Base-by-base conservation (phyloP, 2,888 invertebrate species). In the Aromia moschata region DNA sequence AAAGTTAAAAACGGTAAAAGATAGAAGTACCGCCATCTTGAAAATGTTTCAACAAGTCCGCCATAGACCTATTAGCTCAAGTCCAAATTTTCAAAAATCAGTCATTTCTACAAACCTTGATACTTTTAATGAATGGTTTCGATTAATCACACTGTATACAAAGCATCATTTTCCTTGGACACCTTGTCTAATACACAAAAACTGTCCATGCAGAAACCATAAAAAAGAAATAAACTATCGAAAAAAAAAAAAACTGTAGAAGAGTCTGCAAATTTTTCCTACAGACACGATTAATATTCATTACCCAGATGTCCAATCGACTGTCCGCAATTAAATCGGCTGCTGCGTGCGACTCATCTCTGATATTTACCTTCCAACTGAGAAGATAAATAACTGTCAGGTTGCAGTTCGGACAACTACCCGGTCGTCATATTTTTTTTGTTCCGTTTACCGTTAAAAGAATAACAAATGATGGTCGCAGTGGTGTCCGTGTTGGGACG, bases 381-480 rank as follows among this genome's bases (percentile, higher is more conserved):
- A 25, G 7, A 25, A 7, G 25, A 25, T 25, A 25, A 25, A 25
- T 25, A 25, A 25, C 7, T 25, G 25, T 5, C 25, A 25, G 25
- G 4, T 7, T 25, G 3, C 25, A 25, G n/a, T n/a, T 25, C 25
- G 25, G 25, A n/a, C 7, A 7, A 25, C 7, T 25, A n/a, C n/a
- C 25, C 25, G 25, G 25, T 25, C n/a, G 7, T 25, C 4, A 25
- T 3, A 25, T 25, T 3, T 25, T 25, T 25, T 25, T n/a, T n/a
- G n/a, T n/a, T 25, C 31, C 40, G 16, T 40, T 41, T 40, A 25
- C 41, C 41, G 40, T 33, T 46, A 30, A 53, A 11, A 17, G 33
- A 43, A 38, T 53, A 43, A 53, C 20, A 53, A 53, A 53, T 53
- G 53, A 43, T 9, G 18, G 33, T 53, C 53, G 33, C 53, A 43